Conservation (phyloP, 2,888 invertebrate species). For the Abrostola triplasia region DNA sequence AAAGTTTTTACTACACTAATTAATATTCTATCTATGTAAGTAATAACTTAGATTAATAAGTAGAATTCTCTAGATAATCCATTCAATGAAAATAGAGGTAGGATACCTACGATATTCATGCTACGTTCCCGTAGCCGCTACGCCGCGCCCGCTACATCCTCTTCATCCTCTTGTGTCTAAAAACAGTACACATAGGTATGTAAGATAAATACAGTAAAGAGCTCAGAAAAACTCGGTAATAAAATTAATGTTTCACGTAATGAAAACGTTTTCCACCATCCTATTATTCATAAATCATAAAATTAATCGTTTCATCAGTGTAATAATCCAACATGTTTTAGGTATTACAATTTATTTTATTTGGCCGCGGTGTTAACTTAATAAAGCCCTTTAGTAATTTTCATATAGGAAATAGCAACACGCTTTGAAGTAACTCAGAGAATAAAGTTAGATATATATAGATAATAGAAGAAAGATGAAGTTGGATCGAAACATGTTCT, state of each 20-base stretch:
- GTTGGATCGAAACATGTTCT: too few species aligned
- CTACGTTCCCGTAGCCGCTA: too few species aligned
- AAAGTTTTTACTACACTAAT: too few species aligned
- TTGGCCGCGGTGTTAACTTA: slow-evolving; percentile 6
- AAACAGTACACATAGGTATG: not conserved
- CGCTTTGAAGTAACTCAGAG: not conserved
- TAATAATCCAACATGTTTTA: slow-evolving; percentile 19
- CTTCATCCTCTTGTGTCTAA: too few species aligned
- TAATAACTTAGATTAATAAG: too few species aligned
- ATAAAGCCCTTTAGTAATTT: slow-evolving; percentile 15
- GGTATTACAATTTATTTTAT: slow-evolving; percentile 9
- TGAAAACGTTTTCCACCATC: slow-evolving; percentile 2
- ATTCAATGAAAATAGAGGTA: too few species aligned
- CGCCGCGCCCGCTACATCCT: too few species aligned
- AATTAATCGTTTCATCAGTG: slow-evolving; percentile 21
- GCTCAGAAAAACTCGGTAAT: slow-evolving; percentile 1
- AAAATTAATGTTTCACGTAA: slow-evolving; percentile 6
- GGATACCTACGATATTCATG: too few species aligned
- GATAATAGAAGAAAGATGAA: too few species aligned
- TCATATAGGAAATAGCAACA: not conserved
- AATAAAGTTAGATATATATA: too few species aligned
- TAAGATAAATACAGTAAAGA: slow-evolving; percentile 1
- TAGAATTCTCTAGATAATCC: too few species aligned
- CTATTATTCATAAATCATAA: slow-evolving; percentile 19
- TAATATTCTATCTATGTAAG: too few species aligned